These are phyloP conservation scores for Eurois occulta DNA, from an alignment of 2,888 invertebrate species.

Conservation along the genomic window DNA sequence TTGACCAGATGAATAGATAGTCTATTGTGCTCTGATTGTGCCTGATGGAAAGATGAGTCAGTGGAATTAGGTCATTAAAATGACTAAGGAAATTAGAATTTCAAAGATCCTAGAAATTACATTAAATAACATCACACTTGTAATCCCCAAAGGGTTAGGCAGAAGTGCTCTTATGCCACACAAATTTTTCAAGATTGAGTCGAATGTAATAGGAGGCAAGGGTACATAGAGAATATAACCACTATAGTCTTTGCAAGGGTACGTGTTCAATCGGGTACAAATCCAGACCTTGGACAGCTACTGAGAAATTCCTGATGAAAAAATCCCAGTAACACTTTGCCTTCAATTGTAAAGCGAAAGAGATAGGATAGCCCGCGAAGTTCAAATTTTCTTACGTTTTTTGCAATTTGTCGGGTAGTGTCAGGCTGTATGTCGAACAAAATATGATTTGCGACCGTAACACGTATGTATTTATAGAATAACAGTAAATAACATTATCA, in stretches of 20 bases:
- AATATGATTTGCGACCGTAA: too few species aligned
- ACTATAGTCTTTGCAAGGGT: too few species aligned
- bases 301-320: neutral
- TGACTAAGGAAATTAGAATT: neutral
- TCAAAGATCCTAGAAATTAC: neutral
- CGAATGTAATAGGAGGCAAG: neutral
- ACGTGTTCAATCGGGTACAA: neutral
- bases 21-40: constrained; percentile 20
- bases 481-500: too few species aligned
- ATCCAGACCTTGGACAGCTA: neutral
- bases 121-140: neutral
- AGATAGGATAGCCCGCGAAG: too few species aligned
- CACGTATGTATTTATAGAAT: too few species aligned
- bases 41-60: neutral
- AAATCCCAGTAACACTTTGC: neutral
- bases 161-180: neutral
- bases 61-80: neutral
- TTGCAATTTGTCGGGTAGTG: too few species aligned
- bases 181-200: neutral
- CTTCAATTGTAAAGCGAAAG: neutral
- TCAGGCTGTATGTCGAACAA: too few species aligned
- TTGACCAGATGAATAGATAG: constrained; percentile 21
- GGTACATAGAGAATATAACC: too few species aligned
- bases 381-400: too few species aligned
- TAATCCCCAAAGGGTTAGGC: neutral